Evolutionary conservation across 2,113 vertebrate species (phyloP).

Genomic region (Manacus vitellinus): DNA sequence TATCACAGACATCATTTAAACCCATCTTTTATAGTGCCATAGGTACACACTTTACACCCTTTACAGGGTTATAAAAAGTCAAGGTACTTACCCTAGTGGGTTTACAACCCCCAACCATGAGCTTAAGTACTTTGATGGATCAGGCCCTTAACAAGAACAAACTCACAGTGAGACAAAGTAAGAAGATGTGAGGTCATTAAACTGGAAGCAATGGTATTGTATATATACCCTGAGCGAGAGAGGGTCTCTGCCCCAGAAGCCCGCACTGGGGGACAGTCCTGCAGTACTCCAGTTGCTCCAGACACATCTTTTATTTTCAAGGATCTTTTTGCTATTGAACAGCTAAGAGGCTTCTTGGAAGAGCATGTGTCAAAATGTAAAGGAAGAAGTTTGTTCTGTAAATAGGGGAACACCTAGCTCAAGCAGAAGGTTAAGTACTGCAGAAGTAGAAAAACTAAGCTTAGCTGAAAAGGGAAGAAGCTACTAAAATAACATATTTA

Average conservation of each 20-base stretch:
- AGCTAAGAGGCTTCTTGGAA: not conserved
- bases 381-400: not conserved
- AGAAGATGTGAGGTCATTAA: not conserved
- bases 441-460: not conserved
- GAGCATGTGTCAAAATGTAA: not conserved
- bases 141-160: constrained; percentile 48
- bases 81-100: constrained; percentile 37
- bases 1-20: constrained; percentile 46
- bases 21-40: constrained; percentile 39
- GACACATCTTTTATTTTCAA: not conserved
- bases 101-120: constrained; percentile 38
- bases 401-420: not conserved
- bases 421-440: not conserved
- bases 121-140: constrained; percentile 51
- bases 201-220: not conserved
- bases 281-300: not conserved
- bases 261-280: not conserved
- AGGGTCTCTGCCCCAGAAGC: not conserved
- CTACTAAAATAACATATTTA: not conserved
- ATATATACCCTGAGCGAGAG: not conserved
- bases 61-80: constrained; percentile 59
- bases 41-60: constrained; percentile 27
- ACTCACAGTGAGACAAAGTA: not conserved
- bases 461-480: not conserved
- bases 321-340: not conserved